phyloP scores from a whole-genome alignment of 1,140 invertebrate species.

The Heliothis virescens region DNA sequence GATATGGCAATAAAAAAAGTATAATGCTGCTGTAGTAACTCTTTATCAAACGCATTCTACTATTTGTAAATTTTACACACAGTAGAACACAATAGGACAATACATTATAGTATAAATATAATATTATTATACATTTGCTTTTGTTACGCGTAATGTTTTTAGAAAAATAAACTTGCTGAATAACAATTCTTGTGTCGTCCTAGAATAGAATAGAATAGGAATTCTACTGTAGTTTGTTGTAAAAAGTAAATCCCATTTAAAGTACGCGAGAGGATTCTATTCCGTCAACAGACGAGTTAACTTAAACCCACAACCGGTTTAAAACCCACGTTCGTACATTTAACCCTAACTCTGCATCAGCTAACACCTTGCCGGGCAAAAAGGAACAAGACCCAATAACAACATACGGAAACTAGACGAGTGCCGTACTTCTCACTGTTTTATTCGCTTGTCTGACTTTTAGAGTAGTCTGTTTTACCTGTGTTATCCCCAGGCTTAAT shows the following conservation, averaged over 20 bases:
- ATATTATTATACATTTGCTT: no score
- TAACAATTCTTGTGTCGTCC: no score
- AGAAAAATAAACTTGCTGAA: no score
- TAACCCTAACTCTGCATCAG: slow-evolving; percentile 25
- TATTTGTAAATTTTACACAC: no score
- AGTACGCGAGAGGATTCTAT: background rate
- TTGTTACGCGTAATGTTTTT: no score
- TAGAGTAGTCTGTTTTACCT: slow-evolving; percentile 38
- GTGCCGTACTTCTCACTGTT: slow-evolving; percentile 32
- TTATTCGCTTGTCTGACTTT: slow-evolving; percentile 46
- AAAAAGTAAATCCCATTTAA: background rate
- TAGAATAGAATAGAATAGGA: no score
- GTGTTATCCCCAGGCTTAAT: slow-evolving; percentile 34
- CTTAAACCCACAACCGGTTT: slow-evolving; percentile 22
- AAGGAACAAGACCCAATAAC: slow-evolving; percentile 33
- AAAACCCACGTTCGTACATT: slow-evolving; percentile 19
- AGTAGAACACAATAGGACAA: no score
- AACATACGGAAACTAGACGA: slow-evolving; percentile 38
- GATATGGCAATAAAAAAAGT: no score
- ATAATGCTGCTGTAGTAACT: no score
- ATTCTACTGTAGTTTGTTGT: background rate
- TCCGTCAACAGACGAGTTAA: background rate
- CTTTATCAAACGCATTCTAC: no score
- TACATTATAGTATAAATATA: no score
- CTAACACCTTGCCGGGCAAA: slow-evolving; percentile 26